Evolutionary conservation across 1,140 invertebrate species (phyloP).

Genomic region (Neotoxoptera formosana): DNA sequence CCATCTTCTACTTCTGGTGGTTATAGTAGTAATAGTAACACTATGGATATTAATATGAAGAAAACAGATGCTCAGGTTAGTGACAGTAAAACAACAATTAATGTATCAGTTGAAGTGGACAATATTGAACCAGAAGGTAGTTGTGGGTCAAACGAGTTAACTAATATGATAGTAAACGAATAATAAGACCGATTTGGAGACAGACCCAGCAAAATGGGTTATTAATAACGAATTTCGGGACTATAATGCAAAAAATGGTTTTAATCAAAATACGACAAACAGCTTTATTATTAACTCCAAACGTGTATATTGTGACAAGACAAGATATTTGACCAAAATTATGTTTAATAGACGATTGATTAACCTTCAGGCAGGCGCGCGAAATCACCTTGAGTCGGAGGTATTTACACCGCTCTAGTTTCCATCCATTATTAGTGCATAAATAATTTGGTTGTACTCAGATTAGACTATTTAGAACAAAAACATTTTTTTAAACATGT

Average conservation of each 20-base stretch:
- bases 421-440: too few relatives aligned
- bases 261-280: background rate
- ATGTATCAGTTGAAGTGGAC: background rate
- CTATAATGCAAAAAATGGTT: conserved; percentile 26
- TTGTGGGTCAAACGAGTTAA: conserved; percentile 14
- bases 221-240: conserved; percentile 20
- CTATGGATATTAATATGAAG: too few relatives aligned
- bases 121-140: background rate
- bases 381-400: too few relatives aligned
- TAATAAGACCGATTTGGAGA: background rate
- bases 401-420: too few relatives aligned
- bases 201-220: background rate
- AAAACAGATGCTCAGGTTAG: too few relatives aligned
- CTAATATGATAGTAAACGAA: conserved; percentile 9
- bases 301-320: conserved; percentile 3
- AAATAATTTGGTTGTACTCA: too few relatives aligned
- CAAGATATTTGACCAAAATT: background rate
- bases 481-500: too few relatives aligned
- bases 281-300: background rate
- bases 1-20: too few relatives aligned
- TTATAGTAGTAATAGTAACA: too few relatives aligned
- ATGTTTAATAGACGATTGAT: background rate
- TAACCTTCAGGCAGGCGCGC: too few relatives aligned
- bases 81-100: too few relatives aligned
- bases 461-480: too few relatives aligned